Percentiles rank a stretch among this genome's conserved stretches.
Conservation (phyloP, 2,888 invertebrate species). For the Malthinus flaveolus region DNA sequence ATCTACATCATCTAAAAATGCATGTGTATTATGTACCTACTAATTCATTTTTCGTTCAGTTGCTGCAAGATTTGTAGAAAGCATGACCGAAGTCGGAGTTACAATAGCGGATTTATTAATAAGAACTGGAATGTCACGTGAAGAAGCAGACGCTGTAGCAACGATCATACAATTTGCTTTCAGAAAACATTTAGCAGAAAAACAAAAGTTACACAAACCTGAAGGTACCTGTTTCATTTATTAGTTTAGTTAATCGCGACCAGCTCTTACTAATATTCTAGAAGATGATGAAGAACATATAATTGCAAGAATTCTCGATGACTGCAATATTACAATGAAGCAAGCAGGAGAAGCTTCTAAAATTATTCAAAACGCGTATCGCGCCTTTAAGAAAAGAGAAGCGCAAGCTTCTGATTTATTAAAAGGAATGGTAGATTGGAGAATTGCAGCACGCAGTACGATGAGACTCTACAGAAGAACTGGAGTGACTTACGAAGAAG, state of each 20-base stretch:
- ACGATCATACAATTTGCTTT: slow-evolving; percentile 46
- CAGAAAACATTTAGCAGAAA: slow-evolving; percentile 34
- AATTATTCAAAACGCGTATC: slow-evolving; percentile 46
- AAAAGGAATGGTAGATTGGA: slow-evolving; percentile 51
- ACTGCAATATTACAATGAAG: slow-evolving; percentile 33
- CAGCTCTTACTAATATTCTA: neutral
- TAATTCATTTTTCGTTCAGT: slow-evolving; percentile 33
- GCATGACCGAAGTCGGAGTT: slow-evolving; percentile 46
- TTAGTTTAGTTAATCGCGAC: neutral
- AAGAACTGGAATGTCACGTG: slow-evolving; percentile 44
- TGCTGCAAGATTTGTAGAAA: slow-evolving; percentile 49
- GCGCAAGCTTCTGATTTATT: slow-evolving; percentile 43
- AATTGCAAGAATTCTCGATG: slow-evolving; percentile 40
- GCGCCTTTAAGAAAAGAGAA: slow-evolving; percentile 40
- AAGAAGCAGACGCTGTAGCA: slow-evolving; percentile 46
- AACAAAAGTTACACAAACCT: neutral
- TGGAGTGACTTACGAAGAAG: slow-evolving; percentile 50
- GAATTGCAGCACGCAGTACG: slow-evolving; percentile 50
- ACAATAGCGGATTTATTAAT: slow-evolving; percentile 46
- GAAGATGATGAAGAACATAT: slow-evolving; percentile 36
- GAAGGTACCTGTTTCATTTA: neutral
- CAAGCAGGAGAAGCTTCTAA: slow-evolving; percentile 33
- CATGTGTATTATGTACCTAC: neutral
- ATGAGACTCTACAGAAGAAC: slow-evolving; percentile 48
- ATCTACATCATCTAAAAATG: too few relatives aligned